Conservation (phyloP, 1,140 invertebrate genomes). For the Aphaenogaster ashmeadi region DNA sequence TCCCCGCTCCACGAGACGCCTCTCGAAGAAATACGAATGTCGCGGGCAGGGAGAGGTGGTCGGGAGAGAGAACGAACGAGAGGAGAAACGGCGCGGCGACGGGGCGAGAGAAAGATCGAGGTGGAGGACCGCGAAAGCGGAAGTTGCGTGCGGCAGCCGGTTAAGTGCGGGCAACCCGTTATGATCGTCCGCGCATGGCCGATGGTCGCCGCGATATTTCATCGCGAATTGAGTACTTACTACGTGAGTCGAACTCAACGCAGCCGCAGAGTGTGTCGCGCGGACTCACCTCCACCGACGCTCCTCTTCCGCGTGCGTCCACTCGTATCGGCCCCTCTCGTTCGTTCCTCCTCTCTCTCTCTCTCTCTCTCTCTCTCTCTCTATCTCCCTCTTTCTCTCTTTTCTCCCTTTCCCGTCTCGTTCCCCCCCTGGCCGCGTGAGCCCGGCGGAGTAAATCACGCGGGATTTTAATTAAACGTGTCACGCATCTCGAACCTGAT, state of each 20-base stretch:
- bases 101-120: conserved; percentile 44
- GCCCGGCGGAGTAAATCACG: conserved; percentile 81
- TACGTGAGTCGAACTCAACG: conserved; percentile 81
- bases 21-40: conserved; percentile 30
- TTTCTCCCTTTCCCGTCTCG: conserved; percentile 26
- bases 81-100: conserved; percentile 19
- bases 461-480: conserved; percentile 85
- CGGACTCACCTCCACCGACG: conserved; percentile 52
- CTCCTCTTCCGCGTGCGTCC: conserved; percentile 34
- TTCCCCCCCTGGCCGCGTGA: conserved; percentile 17
- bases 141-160: conserved; percentile 81
- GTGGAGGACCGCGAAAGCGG: conserved; percentile 72
- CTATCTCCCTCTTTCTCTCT: conserved; percentile 33
- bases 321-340: conserved; percentile 4
- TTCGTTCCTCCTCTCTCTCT: conserved; percentile 24
- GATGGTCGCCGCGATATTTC: conserved; percentile 81
- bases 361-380: conserved; percentile 26
- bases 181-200: conserved; percentile 78
- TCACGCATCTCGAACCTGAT: conserved; percentile 83
- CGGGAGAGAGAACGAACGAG: conserved; percentile 38
- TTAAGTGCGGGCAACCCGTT: conserved; percentile 79
- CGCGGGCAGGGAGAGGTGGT: neutral
- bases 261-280: conserved; percentile 79
- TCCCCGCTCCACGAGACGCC: neutral
- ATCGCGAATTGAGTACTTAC: conserved; percentile 83